Conservation (phyloP, 2,113 vertebrate genomes). For the Ceyx melanurus region DNA sequence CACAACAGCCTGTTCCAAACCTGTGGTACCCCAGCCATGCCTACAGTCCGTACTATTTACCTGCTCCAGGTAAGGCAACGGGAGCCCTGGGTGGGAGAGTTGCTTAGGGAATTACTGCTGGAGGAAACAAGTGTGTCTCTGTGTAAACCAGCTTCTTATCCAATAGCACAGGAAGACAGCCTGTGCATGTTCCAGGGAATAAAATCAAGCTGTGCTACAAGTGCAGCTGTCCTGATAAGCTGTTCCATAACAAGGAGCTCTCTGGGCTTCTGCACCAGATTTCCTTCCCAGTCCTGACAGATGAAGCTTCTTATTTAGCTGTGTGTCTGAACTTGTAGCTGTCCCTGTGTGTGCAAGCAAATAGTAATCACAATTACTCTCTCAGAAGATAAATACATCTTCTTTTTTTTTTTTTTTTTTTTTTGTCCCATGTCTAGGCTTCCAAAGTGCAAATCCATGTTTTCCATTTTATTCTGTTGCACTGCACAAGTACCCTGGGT, state of each 20-base stretch:
- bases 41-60: slow-evolving; percentile 42
- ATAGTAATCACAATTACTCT: neutral
- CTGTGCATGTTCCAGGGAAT: neutral
- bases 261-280: neutral
- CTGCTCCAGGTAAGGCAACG: slow-evolving; percentile 56
- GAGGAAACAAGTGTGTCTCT: neutral
- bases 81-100: neutral
- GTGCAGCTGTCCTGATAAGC: neutral
- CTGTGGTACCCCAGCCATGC: slow-evolving; percentile 62
- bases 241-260: neutral
- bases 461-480: slow-evolving; percentile 61
- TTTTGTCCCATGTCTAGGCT: slow-evolving; percentile 13
- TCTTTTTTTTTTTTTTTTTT: neutral
- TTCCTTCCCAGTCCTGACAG: neutral
- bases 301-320: neutral
- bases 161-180: neutral
- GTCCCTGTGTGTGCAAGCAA: neutral
- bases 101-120: neutral
- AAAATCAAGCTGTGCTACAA: neutral
- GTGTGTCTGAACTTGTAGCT: neutral
- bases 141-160: neutral
- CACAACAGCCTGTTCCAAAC: slow-evolving; percentile 62
- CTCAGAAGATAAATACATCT: neutral
- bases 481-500: slow-evolving; percentile 45
- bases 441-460: slow-evolving; percentile 57